Evolutionary conservation across 2,113 vertebrate genomes (phyloP).

Genomic region (Myxocyprinus asiaticus): DNA sequence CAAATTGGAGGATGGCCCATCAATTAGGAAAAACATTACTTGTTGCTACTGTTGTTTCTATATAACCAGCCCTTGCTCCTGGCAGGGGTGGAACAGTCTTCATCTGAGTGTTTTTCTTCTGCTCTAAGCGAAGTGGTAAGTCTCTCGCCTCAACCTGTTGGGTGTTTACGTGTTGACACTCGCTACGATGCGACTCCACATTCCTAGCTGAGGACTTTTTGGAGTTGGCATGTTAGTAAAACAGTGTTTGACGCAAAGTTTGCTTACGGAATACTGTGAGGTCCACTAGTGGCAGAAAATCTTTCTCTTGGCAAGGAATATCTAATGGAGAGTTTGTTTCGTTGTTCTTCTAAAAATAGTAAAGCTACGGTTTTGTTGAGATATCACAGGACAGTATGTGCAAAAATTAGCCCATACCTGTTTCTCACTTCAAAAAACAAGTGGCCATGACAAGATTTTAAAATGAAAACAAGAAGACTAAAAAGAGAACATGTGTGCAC

Average conservation of each 20-base stretch:
- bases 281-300: no score
- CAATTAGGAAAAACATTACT: conserved; percentile 28
- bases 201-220: conserved; percentile 31
- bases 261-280: no score
- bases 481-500: neutral
- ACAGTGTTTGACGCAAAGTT: neutral
- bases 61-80: conserved; percentile 18
- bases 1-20: neutral
- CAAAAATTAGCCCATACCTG: no score
- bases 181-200: conserved; percentile 18
- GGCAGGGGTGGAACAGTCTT: conserved; percentile 19
- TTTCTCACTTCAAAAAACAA: no score
- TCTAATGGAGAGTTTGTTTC: neutral
- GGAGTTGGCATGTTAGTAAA: conserved; percentile 10
- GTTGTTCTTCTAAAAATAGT: no score
- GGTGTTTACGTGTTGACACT: conserved; percentile 54
- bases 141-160: conserved; percentile 39
- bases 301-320: neutral
- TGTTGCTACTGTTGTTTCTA: conserved; percentile 12
- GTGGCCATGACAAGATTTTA: neutral
- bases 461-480: neutral
- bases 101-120: conserved; percentile 9
- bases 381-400: no score
- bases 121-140: conserved; percentile 1
- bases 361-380: no score